Evolutionary conservation across 2,888 invertebrate species (phyloP).

Genomic region (Phalera bucephala): DNA sequence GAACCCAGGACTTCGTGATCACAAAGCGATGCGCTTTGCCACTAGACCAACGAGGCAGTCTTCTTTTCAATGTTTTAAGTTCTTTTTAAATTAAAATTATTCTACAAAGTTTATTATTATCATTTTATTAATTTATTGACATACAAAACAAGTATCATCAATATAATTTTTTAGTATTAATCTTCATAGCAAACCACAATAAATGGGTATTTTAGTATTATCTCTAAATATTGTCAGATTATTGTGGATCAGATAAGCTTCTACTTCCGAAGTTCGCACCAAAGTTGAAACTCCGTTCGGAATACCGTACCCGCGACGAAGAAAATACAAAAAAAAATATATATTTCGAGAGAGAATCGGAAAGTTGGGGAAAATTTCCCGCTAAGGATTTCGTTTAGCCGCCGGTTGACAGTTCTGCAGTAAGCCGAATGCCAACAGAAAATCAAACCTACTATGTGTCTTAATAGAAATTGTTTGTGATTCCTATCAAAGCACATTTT

Average conservation of each 20-base stretch:
- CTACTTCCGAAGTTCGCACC: conserved; percentile 20
- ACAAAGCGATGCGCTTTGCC: too few species aligned
- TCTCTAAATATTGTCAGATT: conserved; percentile 14
- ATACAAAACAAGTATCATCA: too few species aligned
- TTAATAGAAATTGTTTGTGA: conserved; percentile 8
- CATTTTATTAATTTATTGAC: too few species aligned
- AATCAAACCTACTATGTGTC: conserved; percentile 35
- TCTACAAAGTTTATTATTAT: too few species aligned
- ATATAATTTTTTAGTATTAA: too few species aligned
- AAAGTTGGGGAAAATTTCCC: conserved; percentile 42
- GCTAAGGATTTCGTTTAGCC: conserved; percentile 40
- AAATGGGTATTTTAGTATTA: too few species aligned
- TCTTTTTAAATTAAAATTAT: too few species aligned
- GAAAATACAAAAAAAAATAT: conserved; percentile 23
- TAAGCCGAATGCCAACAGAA: conserved; percentile 43
- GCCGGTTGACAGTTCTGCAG: conserved; percentile 50
- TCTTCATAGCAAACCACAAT: too few species aligned
- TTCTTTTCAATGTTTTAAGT: too few species aligned
- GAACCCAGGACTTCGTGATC: too few species aligned
- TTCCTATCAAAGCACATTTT: too few species aligned
- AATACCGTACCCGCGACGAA: conserved; percentile 26
- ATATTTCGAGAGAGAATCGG: conserved; percentile 32
- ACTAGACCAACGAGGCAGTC: too few species aligned
- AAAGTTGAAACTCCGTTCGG: conserved; percentile 13
- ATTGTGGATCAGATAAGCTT: conserved; percentile 16